Percentiles rank a stretch among this genome's conserved stretches.
Evolutionary conservation across 1,140 invertebrate species (phyloP).

Genomic region (Euglossa dilemma): DNA sequence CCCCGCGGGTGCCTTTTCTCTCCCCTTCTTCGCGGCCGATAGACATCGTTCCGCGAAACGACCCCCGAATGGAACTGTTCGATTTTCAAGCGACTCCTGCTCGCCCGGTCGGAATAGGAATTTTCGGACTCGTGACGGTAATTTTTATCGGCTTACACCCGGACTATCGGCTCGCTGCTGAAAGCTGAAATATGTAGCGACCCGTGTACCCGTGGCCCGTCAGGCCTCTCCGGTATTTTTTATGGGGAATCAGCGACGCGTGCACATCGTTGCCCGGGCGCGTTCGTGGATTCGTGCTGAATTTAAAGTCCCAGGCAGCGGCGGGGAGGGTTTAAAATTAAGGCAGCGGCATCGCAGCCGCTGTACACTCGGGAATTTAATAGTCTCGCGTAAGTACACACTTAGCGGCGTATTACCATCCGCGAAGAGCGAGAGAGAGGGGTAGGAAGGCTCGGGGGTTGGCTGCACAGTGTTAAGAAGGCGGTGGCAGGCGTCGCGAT

Average conservation of each 20-base stretch:
- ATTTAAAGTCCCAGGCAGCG: slow-evolving; percentile 26
- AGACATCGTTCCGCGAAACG: slow-evolving; percentile 13
- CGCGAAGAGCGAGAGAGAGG: not conserved
- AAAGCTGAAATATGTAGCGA: slow-evolving; percentile 24
- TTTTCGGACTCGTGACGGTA: slow-evolving; percentile 26
- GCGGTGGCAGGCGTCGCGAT: slow-evolving; percentile 14
- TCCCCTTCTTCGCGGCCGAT: not conserved
- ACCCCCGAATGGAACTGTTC: slow-evolving; percentile 41
- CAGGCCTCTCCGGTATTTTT: slow-evolving; percentile 5
- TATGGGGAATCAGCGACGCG: slow-evolving; percentile 24
- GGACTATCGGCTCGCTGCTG: not conserved
- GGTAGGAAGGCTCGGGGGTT: not conserved
- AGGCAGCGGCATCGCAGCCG: slow-evolving; percentile 28
- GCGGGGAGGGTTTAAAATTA: slow-evolving; percentile 52
- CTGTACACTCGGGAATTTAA: slow-evolving; percentile 54
- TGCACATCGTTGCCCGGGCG: slow-evolving; percentile 22
- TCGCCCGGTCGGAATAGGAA: not conserved
- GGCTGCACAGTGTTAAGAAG: slow-evolving; percentile 33
- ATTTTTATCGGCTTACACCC: slow-evolving; percentile 20
- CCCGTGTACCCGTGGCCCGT: not conserved
- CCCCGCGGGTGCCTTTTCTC: not conserved
- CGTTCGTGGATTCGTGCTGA: slow-evolving; percentile 35
- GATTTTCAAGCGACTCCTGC: slow-evolving; percentile 21
- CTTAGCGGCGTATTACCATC: slow-evolving; percentile 54
- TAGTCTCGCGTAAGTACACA: slow-evolving; percentile 58